Base-by-base conservation (phyloP, 2,888 invertebrate species). In the Agrilus cyanescens region DNA sequence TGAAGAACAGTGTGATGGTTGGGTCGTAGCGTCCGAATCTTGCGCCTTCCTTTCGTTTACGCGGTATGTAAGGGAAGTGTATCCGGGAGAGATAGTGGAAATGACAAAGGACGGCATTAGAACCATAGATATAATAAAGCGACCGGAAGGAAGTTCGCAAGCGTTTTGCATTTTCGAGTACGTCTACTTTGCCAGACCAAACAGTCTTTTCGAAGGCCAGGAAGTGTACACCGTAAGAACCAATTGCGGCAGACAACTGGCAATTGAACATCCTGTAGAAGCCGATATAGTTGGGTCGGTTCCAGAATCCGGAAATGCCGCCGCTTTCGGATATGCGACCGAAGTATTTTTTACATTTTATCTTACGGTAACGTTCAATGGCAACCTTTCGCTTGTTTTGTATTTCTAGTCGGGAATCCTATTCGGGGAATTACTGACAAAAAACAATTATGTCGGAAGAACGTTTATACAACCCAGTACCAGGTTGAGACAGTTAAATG, bases 141-240 rank as follows among this genome's bases (percentile, higher is more conserved):
- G 87, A 32, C 90, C 89, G 0, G 75, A 80, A 45, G 78, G 78
- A 51, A 81, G 80, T 49, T 77, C 80, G 46, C 80, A 86, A 49
- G 94, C 97, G 0, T 94, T 97, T 71, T 98, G 97, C 66, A 96
- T 98, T 60, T 98, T 98, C 67, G 97, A 98, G 67, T 98, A 98
- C 63, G 95, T 98, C 1, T 98, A 98, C 69, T 98, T 98, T 71
- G 94, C 97, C 0, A 70, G 96, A 50, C 86, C 95, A 1, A 97
- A 97, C 65, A 89, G 89, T 60, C 82, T 89, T 58, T 88, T 97
- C 58, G 96, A 97, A 76, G 96, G 91, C 25, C 91, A 93, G 67
- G 90, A 89, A 83, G 94, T 96, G 4, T 94, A 95, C 69, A 82
- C 85, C 0, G 96, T 93, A 34, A 75, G 96, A 15, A 76, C 88